phyloP scores from a whole-genome alignment of 2,888 invertebrate genomes.

The Drosophila imparisetae region DNA sequence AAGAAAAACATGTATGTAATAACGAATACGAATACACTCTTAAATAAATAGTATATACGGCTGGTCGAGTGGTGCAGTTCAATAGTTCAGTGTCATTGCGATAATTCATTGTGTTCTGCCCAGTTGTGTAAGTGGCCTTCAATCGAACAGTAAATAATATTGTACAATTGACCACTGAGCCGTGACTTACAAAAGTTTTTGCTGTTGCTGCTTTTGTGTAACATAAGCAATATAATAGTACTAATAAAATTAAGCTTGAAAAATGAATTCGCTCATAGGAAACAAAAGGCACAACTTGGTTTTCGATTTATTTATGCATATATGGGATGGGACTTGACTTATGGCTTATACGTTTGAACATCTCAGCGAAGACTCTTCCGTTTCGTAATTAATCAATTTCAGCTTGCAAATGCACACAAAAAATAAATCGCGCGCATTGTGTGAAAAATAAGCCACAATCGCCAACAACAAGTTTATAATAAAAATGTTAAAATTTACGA shows the following conservation, averaged over 20 bases:
- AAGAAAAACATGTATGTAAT: background rate
- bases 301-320: conserved; percentile 2
- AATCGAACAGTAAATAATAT: conserved; percentile 48
- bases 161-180: conserved; percentile 30
- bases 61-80: conserved; percentile 34
- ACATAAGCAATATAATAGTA: conserved; percentile 35
- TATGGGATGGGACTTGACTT: conserved; percentile 8
- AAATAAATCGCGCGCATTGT: conserved; percentile 68
- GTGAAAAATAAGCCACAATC: conserved; percentile 52
- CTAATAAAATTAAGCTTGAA: conserved; percentile 58
- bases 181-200: conserved; percentile 46
- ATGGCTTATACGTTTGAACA: conserved; percentile 1
- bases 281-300: conserved; percentile 24
- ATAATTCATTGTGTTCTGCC: conserved; percentile 31
- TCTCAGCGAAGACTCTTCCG: conserved; percentile 53
- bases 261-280: conserved; percentile 38
- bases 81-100: conserved; percentile 60
- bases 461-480: conserved; percentile 55
- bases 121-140: conserved; percentile 43
- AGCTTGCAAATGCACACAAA: conserved; percentile 64
- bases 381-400: conserved; percentile 75
- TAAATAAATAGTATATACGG: background rate
- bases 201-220: conserved; percentile 39
- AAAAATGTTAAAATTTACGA: conserved; percentile 76
- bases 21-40: background rate